Evolutionary conservation across 23 tunicate genomes (phyloP).

Genomic region (Styela plicata): DNA sequence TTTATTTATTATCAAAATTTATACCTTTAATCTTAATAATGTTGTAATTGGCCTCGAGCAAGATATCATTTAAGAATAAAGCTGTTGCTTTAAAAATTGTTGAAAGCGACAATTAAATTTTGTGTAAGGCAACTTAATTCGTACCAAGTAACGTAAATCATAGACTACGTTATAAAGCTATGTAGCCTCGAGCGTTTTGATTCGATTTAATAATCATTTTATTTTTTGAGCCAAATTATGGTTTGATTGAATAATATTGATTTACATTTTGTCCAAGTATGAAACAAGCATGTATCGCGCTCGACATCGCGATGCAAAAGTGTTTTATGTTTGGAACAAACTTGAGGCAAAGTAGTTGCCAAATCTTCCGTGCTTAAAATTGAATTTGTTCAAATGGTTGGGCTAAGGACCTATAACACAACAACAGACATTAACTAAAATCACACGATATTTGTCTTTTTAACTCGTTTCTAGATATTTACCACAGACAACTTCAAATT

Average conservation of each 20-base stretch:
- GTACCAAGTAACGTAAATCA: background rate
- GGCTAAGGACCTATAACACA: background rate
- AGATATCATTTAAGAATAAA: background rate
- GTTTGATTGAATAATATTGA: too few relatives aligned
- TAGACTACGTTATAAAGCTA: background rate
- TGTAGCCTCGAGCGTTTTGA: background rate
- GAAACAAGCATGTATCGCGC: background rate
- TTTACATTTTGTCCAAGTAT: background rate
- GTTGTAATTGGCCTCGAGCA: background rate
- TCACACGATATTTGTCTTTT: background rate
- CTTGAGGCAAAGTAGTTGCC: too few relatives aligned
- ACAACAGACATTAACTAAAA: background rate
- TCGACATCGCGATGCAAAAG: too few relatives aligned
- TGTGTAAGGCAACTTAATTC: background rate
- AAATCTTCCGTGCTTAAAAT: too few relatives aligned
- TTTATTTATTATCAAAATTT: too few relatives aligned
- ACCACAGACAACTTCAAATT: too few relatives aligned
- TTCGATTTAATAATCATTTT: background rate
- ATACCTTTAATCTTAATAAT: background rate
- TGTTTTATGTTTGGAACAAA: background rate
- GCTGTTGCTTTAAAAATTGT: background rate
- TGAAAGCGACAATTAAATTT: background rate
- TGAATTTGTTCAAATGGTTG: background rate
- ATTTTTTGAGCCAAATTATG: too few relatives aligned
- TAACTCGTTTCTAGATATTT: background rate